These are phyloP conservation scores for Odontomachus brunneus DNA, from an alignment of 1,140 invertebrate species.

Conservation along the genomic window DNA sequence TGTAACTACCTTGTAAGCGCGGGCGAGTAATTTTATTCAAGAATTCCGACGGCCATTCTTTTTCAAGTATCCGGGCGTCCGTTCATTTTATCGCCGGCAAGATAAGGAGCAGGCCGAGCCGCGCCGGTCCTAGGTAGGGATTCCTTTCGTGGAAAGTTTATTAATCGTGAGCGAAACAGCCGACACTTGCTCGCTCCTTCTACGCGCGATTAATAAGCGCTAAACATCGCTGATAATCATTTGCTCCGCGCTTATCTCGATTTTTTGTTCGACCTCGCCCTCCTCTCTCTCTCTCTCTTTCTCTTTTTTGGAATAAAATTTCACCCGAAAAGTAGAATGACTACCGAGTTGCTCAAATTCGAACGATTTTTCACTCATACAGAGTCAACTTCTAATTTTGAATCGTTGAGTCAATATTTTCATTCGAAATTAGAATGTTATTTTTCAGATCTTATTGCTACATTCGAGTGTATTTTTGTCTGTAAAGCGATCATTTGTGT, in stretches of 20 bases:
- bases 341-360: no score
- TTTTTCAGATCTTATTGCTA: no score
- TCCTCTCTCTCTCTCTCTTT: neutral
- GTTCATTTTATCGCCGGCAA: constrained; percentile 51
- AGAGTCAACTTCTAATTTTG: no score
- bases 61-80: constrained; percentile 54
- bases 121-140: constrained; percentile 15
- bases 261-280: neutral
- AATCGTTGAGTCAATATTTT: no score
- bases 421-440: no score
- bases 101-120: constrained; percentile 24
- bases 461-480: no score
- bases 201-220: constrained; percentile 33
- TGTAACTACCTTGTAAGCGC: constrained; percentile 69
- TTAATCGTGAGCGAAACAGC: constrained; percentile 41
- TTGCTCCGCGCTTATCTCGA: neutral
- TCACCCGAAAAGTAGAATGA: no score
- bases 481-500: no score
- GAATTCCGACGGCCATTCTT: constrained; percentile 62
- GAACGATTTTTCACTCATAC: no score
- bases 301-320: no score
- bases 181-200: constrained; percentile 11
- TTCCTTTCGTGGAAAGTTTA: constrained; percentile 41
- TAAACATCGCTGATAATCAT: constrained; percentile 19
- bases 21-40: constrained; percentile 75